Base-by-base conservation (phyloP, 2,888 invertebrate genomes). In the Panopea generosa region DNA sequence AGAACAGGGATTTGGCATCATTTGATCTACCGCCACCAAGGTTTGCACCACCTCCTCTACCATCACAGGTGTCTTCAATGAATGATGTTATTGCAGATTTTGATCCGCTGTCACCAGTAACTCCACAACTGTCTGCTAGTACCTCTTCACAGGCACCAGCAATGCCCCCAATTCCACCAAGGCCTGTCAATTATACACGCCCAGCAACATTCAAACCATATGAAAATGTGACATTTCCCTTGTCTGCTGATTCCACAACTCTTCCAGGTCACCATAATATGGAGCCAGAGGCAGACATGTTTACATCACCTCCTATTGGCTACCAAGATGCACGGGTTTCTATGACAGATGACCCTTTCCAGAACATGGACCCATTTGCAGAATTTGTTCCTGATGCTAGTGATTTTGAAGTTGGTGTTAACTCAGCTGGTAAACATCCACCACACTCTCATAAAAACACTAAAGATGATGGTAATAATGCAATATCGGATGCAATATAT, bases 11-110 rank as follows among this genome's bases (percentile, higher is more conserved):
- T 14, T 71, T 71, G 33, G 47, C 73, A 0, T 74, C 77, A 2
- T 78, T 77, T 71, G 75, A 83, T 47, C 57, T 77, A 52, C 83
- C 83, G 14, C 83, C 77, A 14, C 83, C 83, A 7, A 65, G 60
- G 49, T 83, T 80, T 78, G 62, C 77, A 18, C 83, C 83, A 1
- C 83, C 83, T 14, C 83, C 83, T 18, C 60, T 83, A 7, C 83
- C 83, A 43, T 27, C 53, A 14, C 26, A 61, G 45, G 33, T n/a
- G 18, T 16, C 49, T 6, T 24, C 50, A 40, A 24, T n/a, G 1
- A 29, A 33, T 50, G 69, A 71, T 61, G 52, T 67, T 11, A 59
- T 72, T 7, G 40, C 62, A 20, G 78, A 82, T 26, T 78, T 82
- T 71, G 82, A 82, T 53, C 78, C 82, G 14, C 57, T 82, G 7